Conservation (phyloP, 1,140 invertebrate genomes). For the Eufriesea mexicana region DNA sequence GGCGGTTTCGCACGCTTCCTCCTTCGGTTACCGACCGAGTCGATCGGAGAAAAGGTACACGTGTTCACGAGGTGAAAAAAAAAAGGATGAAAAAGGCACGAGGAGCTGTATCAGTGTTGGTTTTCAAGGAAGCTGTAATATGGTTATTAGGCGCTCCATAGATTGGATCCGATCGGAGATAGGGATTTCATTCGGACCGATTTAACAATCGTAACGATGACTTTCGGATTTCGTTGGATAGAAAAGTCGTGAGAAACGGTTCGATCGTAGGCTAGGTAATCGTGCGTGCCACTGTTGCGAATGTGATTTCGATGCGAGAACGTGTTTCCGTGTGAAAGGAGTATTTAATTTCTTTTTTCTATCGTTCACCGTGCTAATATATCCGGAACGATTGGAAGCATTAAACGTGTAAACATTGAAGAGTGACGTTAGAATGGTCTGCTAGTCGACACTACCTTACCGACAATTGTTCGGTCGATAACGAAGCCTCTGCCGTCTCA, state of each 20-base stretch:
- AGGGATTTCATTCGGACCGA: background rate
- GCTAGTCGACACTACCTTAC: constrained; percentile 24
- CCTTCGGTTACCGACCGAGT: background rate
- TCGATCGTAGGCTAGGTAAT: background rate
- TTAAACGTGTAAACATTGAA: background rate
- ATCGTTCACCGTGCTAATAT: background rate
- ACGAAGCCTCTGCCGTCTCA: background rate
- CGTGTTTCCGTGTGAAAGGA: background rate
- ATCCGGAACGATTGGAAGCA: background rate
- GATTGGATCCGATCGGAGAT: background rate
- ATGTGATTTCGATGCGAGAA: background rate
- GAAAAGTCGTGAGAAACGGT: background rate
- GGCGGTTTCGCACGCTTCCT: constrained; percentile 32
- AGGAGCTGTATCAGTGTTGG: constrained; percentile 21
- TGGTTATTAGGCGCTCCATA: background rate
- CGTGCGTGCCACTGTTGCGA: background rate
- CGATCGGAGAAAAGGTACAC: background rate
- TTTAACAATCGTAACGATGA: constrained; percentile 26
- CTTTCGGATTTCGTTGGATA: background rate
- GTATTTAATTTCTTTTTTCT: background rate
- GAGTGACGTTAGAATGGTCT: background rate
- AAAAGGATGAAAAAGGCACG: background rate
- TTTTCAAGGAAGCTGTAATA: background rate
- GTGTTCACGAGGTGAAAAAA: too few relatives aligned
- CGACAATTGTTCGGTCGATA: constrained; percentile 42